A percentile compares a stretch with the other conserved stretches of the same genome.
These are phyloP conservation scores for Cotesia vestalis DNA, from an alignment of 1,140 invertebrate species.

Conservation along the genomic window DNA sequence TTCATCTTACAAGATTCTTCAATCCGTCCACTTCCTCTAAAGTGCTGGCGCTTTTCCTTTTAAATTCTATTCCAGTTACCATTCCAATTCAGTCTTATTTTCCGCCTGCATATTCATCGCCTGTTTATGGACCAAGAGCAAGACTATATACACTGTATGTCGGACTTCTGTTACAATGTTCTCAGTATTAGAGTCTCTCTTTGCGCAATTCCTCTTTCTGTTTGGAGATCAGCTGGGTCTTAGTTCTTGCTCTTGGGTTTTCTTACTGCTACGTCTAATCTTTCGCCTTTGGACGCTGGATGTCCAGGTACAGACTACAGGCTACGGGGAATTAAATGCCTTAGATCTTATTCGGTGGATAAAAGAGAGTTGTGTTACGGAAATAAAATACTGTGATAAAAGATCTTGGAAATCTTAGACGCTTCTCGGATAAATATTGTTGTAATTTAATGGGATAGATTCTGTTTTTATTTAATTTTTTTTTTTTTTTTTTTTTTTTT, in stretches of 20 bases:
- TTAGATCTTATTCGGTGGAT: not conserved
- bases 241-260: not conserved
- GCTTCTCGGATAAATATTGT: too few species aligned
- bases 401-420: too few species aligned
- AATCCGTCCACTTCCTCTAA: not conserved
- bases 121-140: constrained; percentile 5
- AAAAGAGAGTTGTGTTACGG: too few species aligned
- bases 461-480: too few species aligned
- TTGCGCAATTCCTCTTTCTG: not conserved
- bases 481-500: too few species aligned
- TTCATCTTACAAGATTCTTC: constrained; percentile 19
- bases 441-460: too few species aligned
- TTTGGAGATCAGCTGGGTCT: not conserved
- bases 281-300: not conserved
- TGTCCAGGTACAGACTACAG: not conserved
- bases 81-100: constrained; percentile 1
- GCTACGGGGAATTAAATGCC: not conserved
- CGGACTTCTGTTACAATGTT: constrained; percentile 24
- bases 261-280: too few species aligned
- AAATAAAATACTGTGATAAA: too few species aligned
- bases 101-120: constrained; percentile 34
- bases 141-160: constrained; percentile 25
- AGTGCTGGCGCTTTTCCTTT: too few species aligned
- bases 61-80: not conserved
- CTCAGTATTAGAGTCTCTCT: not conserved